Base-by-base conservation (phyloP, 2,113 vertebrate genomes). In the Hippocampus mohnikei region DNA sequence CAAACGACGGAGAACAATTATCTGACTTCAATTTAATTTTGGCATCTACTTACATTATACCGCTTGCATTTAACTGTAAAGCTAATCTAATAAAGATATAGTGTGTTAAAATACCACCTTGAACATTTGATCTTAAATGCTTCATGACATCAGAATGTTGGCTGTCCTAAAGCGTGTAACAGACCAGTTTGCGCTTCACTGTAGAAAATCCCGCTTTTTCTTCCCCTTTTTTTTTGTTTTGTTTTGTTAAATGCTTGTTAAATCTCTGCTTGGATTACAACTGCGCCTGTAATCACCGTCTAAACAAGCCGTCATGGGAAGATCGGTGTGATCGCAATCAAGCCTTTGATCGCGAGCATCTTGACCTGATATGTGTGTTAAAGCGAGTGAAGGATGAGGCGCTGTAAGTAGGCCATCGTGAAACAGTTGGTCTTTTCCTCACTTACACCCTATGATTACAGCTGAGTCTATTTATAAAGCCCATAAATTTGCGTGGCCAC, bases 391-490 rank as follows among this genome's bases (percentile, higher is more conserved):
- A 44, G 63, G 18, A 65, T 18, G 63, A 46, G 41, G 41, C n/a
- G 52, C 56, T 53, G 71, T 50, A 82, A 87, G 84, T 76, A 87
- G 86, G 85, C 77, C 87, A 81, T 78, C 66, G 55, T 40, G 61
- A 73, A 88, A 85, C 76, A 79, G 75, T 58, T 60, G 13, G 73
- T 71, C 71, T 80, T 87, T 89, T 88, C 81, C 80, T 87, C 81
- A 78, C 81, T 76, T 76, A 50, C 65, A 88, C 78, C 83, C 91
- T 87, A 80, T 90, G 89, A 93, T 93, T 92, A 92, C 77, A 40
- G 84, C 84, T 69, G 76, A 66, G 23, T 78, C 79, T 91, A 92
- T 92, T 92, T 93, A 90, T 91, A 90, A 90, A 90, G 76, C 73
- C 78, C 85, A 87, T 84, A 83, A 89, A 88, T 82, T 80, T 78